These are phyloP conservation scores for Microplitis mediator DNA, from an alignment of 1,140 invertebrate species.

Conservation along the genomic window DNA sequence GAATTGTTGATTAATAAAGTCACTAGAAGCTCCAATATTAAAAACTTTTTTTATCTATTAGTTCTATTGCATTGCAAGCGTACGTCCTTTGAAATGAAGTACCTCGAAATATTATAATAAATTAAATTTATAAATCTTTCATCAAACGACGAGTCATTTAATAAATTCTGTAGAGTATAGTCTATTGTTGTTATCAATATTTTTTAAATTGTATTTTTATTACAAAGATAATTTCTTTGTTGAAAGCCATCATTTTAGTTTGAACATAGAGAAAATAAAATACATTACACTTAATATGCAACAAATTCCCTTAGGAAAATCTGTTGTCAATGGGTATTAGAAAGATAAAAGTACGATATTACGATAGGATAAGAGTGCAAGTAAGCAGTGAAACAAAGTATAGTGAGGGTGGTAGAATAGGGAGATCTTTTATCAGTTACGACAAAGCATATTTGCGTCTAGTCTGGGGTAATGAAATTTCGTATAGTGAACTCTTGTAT, in stretches of 20 bases:
- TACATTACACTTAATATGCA: too few relatives aligned
- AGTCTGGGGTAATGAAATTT: constrained; percentile 51
- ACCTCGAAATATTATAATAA: too few relatives aligned
- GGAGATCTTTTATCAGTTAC: constrained; percentile 24
- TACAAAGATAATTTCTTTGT: too few relatives aligned
- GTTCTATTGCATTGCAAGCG: neutral
- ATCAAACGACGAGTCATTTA: too few relatives aligned
- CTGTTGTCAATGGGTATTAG: constrained; percentile 20
- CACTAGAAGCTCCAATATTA: neutral
- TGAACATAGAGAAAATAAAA: neutral
- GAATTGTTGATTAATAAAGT: neutral
- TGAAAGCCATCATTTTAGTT: too few relatives aligned
- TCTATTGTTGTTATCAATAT: too few relatives aligned
- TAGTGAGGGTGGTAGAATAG: neutral
- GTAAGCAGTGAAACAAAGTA: neutral
- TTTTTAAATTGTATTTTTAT: too few relatives aligned
- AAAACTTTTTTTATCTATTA: neutral
- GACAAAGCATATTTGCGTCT: constrained; percentile 12
- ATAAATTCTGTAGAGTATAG: too few relatives aligned
- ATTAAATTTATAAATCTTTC: too few relatives aligned
- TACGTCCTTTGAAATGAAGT: too few relatives aligned
- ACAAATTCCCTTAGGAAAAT: constrained; percentile 6
- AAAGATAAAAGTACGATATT: constrained; percentile 21
- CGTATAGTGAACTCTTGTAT: constrained; percentile 25
- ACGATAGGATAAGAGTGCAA: neutral